Evolutionary conservation across 2,888 invertebrate genomes (phyloP), one percentile per base, ranked within the genome.

Genomic region (Caenorhabditis plicata): DNA sequence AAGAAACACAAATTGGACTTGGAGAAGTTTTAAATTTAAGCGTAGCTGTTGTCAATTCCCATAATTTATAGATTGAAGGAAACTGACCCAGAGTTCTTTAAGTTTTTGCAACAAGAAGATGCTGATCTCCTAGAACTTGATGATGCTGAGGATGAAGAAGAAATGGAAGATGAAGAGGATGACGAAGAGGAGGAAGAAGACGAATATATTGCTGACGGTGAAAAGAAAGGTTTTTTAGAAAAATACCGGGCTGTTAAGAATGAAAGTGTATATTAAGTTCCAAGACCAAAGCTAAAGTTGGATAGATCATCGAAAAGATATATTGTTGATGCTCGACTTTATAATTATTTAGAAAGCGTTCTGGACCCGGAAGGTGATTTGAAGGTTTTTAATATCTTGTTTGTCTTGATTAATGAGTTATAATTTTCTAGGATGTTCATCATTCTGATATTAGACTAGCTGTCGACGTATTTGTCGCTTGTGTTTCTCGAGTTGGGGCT

Each of bases 51-150:
- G 13, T 11, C 15, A 15, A 15, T 25, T 39, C 27, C 9, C 42
- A 3, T 19, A n/a, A 38, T 22, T 48, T 58, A 22, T 39, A 69
- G 64, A 54, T 48, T 71, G 41, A 61, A 65, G 33, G 36, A 64
- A 31, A 45, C 47, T 22, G 68, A 71, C 46, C 77, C 77, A 7
- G 77, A 77, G 42, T 75, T 77, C 36, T 71, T 62, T 65, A 69
- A 78, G 41, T 77, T 74, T 38, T 51, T 78, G 36, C 65, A 76
- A 56, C 60, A 70, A 23, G 68, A 78, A 49, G 78, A 78, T 22
- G 67, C 75, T 7, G 78, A 77, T 68, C 60, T 78, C 31, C 64
- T 78, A 45, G 68, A 78, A 19, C 67, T 73, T 51, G 64, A 68
- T 4, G 68, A 64, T 5, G 51, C 46, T 20, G n/a, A n/a, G n/a